phyloP scores from a whole-genome alignment of 2,797 vertebrate species.

The Lepilemur septentrionalis region DNA sequence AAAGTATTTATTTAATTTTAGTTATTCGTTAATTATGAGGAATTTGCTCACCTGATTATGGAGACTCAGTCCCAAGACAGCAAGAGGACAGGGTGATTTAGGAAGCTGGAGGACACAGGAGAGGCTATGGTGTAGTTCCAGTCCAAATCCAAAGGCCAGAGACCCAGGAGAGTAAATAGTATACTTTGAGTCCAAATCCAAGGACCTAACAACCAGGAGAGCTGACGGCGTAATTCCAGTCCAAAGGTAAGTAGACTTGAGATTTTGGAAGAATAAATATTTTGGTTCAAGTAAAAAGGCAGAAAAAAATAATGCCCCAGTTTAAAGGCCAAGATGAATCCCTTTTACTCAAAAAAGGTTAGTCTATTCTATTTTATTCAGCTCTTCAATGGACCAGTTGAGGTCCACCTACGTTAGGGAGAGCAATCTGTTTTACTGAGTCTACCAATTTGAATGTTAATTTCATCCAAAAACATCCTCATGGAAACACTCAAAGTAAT shows the following conservation, averaged over 20 bases:
- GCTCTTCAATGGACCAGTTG: neutral
- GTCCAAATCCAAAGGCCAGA: neutral
- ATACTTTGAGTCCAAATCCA: neutral
- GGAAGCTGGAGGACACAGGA: neutral
- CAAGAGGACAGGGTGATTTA: neutral
- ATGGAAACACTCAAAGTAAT: neutral
- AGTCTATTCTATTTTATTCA: neutral
- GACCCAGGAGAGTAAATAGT: neutral
- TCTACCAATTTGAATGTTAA: no score
- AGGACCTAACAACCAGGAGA: neutral
- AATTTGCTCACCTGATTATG: neutral
- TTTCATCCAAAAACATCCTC: neutral
- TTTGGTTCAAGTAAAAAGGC: neutral
- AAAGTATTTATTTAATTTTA: neutral
- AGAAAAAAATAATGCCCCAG: neutral
- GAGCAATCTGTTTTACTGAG: no score
- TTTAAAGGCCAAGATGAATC: neutral
- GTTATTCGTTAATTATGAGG: neutral
- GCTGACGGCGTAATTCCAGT: neutral
- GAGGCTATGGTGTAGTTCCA: neutral
- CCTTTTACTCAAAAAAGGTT: neutral
- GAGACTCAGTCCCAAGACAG: neutral
- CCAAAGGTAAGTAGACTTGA: neutral
- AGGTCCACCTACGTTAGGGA: neutral
- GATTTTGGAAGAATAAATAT: neutral